Base-by-base conservation (phyloP, 2,888 invertebrate species). In the Oligia fasciuncula region DNA sequence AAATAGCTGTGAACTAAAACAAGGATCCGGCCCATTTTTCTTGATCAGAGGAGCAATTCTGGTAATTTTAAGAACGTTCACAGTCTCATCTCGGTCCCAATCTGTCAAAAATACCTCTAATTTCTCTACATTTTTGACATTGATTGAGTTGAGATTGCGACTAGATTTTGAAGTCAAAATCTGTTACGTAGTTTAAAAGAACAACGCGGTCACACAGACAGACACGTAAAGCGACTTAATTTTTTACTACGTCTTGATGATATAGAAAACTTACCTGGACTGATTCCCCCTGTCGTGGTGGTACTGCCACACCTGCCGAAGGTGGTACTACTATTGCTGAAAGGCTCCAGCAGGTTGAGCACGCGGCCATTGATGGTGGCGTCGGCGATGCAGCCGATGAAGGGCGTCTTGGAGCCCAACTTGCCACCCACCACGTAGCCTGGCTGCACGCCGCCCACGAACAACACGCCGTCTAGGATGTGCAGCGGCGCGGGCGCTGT, bases 361-460 rank as follows among this genome's bases (percentile, higher is more conserved):
- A 95, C 93, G 79, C 97, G 97, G 2, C 98, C 98, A 92, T 99
- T 99, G 74, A 99, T 96, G 0, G 99, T 99, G 1, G 99, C 98
- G 93, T 99, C 99, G 0, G 98, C 99, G 67, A 99, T 98, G 94
- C 99, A 99, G 2, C 99, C 99, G 49, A 97, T 96, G 93, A 99
- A 99, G 6, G 98, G 97, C 8, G 96, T 95, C 72, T 97, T 96
- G 1, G 97, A 97, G 11, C 97, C 97, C 0, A 97, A 93, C 14
- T 97, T 97, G 9, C 97, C 97, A 5, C 97, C 95, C 0, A 97
- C 95, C 11, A 96, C 95, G 82, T 97, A 97, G 17, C 96, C 96
- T 0, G 97, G 96, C 4, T 98, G 98, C 3, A 98, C 94, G 1
- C 99, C 99, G n/a, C 99, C 99, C 84, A 99, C 98, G 95, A 98